Base-by-base conservation (phyloP, 1,140 invertebrate species). In the Sipha flava region DNA sequence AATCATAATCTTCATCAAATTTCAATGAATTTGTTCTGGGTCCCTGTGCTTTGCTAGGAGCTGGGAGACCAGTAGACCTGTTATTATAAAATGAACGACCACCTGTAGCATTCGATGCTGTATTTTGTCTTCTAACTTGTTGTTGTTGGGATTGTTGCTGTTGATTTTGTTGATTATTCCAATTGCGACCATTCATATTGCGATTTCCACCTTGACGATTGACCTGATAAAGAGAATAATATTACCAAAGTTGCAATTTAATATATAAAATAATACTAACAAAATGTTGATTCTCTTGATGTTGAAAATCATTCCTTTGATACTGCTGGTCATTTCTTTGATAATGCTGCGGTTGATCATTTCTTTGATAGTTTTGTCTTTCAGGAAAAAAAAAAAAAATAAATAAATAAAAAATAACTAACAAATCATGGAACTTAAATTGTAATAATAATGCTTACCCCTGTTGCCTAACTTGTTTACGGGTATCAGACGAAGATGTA, bases 1-100 rank as follows among this genome's bases (percentile, higher is more conserved):
- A 99, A 87, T 99, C 97, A 86, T 95, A 99, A 83, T 98, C 96
- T 72, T 91, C 93, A 80, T 98, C 95, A 86, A 98, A 98, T 84
- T 96, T 97, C 54, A 97, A 88, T 5, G 90, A 92, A 82, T 92
- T 92, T 85, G 73, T 59, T 59, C 73, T 77, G 12, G 49, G 52
- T n/a, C 91, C 91, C 6, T 75, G 73, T 64, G 57, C 86, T 54
- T 62, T 66, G 64, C 82, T 82, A 77, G 83, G 84, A 16, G 83
- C 82, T 59, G 70, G 81, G 73, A 81, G 82, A 70, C 79, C 79
- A 57, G 81, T 85, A 84, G 49, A 84, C 84, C 26, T 83, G 81
- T 81, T 85, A 84, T 83, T 84, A 83, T 68, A 80, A 80, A 70
- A 54, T 43, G 62, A 70, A 21, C 73, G 73, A 43, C 73, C 73